Conservation (phyloP, 2,888 invertebrate species). For the Tiliacea citrago region DNA sequence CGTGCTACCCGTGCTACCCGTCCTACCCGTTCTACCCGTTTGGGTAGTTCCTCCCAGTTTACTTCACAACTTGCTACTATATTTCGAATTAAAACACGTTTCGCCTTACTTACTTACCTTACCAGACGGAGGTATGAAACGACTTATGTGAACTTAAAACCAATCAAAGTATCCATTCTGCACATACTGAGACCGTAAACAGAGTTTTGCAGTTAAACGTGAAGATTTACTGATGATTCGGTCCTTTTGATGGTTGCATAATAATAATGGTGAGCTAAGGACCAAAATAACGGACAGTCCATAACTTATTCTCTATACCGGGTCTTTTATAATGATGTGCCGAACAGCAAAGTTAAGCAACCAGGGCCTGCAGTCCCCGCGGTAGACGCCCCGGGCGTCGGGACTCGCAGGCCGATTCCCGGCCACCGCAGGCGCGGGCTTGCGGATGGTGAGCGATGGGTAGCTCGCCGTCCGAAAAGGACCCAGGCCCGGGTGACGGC, state of each 20-base stretch:
- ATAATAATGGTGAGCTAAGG: neutral
- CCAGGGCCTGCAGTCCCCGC: no score
- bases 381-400: no score
- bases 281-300: neutral
- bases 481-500: no score
- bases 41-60: slow-evolving; percentile 39
- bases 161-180: neutral
- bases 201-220: slow-evolving; percentile 2
- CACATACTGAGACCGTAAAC: neutral
- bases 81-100: slow-evolving; percentile 47
- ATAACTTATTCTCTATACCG: neutral
- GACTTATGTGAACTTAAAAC: slow-evolving; percentile 24
- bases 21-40: slow-evolving; percentile 15
- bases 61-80: slow-evolving; percentile 54
- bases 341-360: neutral
- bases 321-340: neutral
- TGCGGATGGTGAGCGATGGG: no score
- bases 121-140: slow-evolving; percentile 24
- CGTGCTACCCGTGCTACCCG: slow-evolving; percentile 21
- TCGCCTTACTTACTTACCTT: slow-evolving; percentile 16
- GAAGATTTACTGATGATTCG: neutral
- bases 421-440: no score
- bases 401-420: no score
- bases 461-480: no score
- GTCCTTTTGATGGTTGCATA: neutral